These are phyloP conservation scores for Patella pellucida DNA, from an alignment of 2,888 invertebrate genomes.

Conservation along the genomic window DNA sequence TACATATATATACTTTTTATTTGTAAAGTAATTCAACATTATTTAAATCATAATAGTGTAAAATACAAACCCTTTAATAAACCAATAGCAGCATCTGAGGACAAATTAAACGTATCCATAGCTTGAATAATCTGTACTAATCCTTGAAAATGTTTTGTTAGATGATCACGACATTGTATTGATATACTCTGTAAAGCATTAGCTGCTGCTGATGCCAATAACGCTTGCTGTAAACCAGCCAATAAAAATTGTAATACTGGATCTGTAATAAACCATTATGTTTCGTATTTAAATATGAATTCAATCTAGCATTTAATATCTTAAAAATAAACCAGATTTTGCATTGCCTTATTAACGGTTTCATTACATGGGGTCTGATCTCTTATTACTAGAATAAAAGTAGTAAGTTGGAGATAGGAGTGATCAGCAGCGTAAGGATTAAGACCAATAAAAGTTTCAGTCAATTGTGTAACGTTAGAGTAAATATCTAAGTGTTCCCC, in stretches of 20 bases:
- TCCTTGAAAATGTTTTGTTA: constrained; percentile 82
- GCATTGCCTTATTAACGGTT: background rate
- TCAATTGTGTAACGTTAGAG: no score
- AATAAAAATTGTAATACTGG: constrained; percentile 86
- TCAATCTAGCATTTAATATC: no score
- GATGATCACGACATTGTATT: constrained; percentile 83
- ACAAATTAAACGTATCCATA: constrained; percentile 66
- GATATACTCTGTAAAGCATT: constrained; percentile 89
- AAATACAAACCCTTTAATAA: constrained; percentile 62
- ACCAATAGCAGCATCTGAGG: constrained; percentile 66
- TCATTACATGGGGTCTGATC: no score
- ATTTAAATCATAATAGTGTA: no score
- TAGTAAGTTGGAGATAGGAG: no score
- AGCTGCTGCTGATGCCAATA: constrained; percentile 79
- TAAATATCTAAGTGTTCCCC: no score
- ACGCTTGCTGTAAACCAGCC: constrained; percentile 69
- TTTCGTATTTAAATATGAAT: no score
- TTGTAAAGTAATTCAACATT: no score
- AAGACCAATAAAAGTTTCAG: no score
- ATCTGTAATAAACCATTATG: constrained; percentile 73
- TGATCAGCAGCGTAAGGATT: no score
- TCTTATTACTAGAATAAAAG: no score
- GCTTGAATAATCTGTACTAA: constrained; percentile 75
- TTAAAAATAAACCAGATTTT: background rate
- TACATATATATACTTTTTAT: no score